These are phyloP conservation scores for Pandemis heparana DNA, from an alignment of 2,888 invertebrate species.

Conservation along the genomic window DNA sequence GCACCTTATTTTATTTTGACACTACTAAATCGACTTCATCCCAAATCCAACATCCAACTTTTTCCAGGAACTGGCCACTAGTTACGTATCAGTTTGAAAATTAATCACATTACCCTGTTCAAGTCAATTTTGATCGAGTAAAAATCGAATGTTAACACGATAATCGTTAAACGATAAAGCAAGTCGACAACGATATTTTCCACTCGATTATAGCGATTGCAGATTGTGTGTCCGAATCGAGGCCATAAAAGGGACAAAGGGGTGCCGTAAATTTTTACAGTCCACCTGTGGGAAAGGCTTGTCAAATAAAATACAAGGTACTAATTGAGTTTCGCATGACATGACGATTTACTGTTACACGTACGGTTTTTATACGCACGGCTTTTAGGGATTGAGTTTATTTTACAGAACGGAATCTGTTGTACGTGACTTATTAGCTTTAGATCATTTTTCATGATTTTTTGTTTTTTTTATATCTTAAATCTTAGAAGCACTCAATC, in stretches of 20 bases:
- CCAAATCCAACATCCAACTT: too few relatives aligned
- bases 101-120: background rate
- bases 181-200: constrained; percentile 5
- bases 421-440: too few relatives aligned
- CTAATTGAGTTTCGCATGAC: background rate
- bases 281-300: constrained; percentile 17
- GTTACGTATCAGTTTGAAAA: background rate
- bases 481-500: too few relatives aligned
- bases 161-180: constrained; percentile 3
- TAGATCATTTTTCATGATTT: too few relatives aligned
- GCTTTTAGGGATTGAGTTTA: constrained; percentile 1
- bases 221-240: constrained; percentile 3
- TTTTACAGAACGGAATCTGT: background rate
- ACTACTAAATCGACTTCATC: too few relatives aligned
- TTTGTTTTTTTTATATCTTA: too few relatives aligned
- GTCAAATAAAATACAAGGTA: constrained; percentile 4
- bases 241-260: constrained; percentile 10
- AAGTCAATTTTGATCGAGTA: background rate
- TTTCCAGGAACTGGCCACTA: too few relatives aligned
- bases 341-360: background rate
- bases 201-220: background rate
- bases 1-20: too few relatives aligned
- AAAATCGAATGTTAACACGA: constrained; percentile 5
- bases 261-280: constrained; percentile 4
- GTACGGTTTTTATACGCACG: background rate